A percentile compares a stretch with the other conserved stretches of the same genome.
These are phyloP conservation scores for Brachionus rotundiformis DNA, from an alignment of 1,140 invertebrate species.

Conservation along the genomic window DNA sequence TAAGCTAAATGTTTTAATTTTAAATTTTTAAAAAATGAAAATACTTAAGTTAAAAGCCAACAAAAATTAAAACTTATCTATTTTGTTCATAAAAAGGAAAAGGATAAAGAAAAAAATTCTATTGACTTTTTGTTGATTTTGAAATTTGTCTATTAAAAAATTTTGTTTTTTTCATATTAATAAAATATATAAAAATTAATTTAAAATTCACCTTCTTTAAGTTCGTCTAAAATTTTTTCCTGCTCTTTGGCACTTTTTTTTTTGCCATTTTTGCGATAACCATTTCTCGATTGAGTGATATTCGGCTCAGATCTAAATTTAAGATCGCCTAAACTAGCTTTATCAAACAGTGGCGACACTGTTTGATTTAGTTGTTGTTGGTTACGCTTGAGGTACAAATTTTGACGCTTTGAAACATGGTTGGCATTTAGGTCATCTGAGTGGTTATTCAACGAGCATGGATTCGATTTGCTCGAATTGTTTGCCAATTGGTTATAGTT, in stretches of 20 bases:
- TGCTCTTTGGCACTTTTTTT: background rate
- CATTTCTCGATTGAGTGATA: background rate
- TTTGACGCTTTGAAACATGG: background rate
- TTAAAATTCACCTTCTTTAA: background rate
- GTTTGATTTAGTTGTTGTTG: constrained; percentile 1
- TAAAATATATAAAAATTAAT: background rate
- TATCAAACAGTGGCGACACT: background rate
- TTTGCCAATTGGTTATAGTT: background rate
- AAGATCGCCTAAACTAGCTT: background rate
- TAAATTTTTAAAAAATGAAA: too few relatives aligned
- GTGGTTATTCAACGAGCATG: constrained; percentile 13
- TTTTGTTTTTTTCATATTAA: too few relatives aligned
- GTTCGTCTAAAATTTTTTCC: background rate
- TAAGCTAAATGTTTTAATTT: too few relatives aligned
- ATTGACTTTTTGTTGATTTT: too few relatives aligned
- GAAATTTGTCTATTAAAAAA: too few relatives aligned
- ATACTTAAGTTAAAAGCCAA: too few relatives aligned
- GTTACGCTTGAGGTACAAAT: constrained; percentile 14
- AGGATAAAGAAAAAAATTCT: too few relatives aligned
- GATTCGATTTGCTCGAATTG: constrained; percentile 4
- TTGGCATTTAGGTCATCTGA: background rate
- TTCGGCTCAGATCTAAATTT: constrained; percentile 29
- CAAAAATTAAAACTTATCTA: too few relatives aligned
- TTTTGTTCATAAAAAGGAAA: too few relatives aligned
- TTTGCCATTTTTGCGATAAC: background rate